Evolutionary conservation across 2,888 invertebrate genomes (phyloP).

Genomic region (Drosophila anomelani): DNA sequence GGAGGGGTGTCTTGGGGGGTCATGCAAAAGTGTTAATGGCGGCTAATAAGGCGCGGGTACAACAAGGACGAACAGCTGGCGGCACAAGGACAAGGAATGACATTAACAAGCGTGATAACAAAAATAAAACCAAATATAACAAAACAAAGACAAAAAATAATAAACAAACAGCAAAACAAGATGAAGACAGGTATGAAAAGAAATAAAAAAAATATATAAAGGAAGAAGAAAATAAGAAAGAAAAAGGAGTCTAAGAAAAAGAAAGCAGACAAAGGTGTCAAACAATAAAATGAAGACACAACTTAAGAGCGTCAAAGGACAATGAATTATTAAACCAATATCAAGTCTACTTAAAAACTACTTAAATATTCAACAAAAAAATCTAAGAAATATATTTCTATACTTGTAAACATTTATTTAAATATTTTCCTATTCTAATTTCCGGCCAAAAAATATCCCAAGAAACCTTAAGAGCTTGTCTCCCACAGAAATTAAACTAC

Average conservation of each 20-base stretch:
- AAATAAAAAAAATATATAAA: not conserved
- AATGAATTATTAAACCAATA: not conserved
- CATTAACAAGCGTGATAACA: slow-evolving; percentile 79
- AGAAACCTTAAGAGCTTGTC: not conserved
- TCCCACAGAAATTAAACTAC: not conserved
- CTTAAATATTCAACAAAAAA: too few relatives aligned
- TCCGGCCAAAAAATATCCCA: not conserved
- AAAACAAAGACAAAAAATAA: not conserved
- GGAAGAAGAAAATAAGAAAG: slow-evolving; percentile 20
- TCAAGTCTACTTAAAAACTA: not conserved
- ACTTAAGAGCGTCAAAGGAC: slow-evolving; percentile 1
- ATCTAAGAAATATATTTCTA: not conserved
- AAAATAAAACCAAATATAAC: slow-evolving; percentile 28
- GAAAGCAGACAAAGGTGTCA: not conserved
- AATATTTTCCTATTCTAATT: not conserved
- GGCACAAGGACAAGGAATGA: slow-evolving; percentile 55
- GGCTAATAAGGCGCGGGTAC: slow-evolving; percentile 70
- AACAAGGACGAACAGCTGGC: slow-evolving; percentile 43
- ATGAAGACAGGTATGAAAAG: slow-evolving; percentile 36
- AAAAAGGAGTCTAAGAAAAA: not conserved
- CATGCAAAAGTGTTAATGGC: slow-evolving; percentile 74
- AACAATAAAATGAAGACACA: slow-evolving; percentile 5
- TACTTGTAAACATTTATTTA: not conserved
- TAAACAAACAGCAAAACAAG: slow-evolving; percentile 5
- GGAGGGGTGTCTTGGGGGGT: slow-evolving; percentile 22